Evolutionary conservation across 2,113 vertebrate genomes (phyloP).

Genomic region (Datnioides undecimradiatus): DNA sequence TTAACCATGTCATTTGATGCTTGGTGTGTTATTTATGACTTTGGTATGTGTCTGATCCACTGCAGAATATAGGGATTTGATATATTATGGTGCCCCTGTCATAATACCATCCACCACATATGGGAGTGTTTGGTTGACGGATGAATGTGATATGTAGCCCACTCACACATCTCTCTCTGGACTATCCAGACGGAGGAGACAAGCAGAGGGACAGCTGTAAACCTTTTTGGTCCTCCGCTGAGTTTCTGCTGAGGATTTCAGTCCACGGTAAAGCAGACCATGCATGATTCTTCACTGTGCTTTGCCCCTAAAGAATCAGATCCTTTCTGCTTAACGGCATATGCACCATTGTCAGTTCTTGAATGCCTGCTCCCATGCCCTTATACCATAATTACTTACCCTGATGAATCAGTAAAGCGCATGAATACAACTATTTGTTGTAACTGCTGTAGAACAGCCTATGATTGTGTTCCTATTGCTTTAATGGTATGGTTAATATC

Average conservation of each 20-base stretch:
- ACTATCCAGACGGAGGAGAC: slow-evolving; percentile 37
- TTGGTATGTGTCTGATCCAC: slow-evolving; percentile 29
- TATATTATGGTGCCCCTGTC: slow-evolving; percentile 35
- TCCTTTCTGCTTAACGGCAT: background rate
- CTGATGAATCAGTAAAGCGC: background rate
- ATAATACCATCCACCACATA: slow-evolving; percentile 46
- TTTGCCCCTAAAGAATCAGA: background rate
- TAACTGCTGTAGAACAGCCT: too few species aligned
- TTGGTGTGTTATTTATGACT: slow-evolving; percentile 13
- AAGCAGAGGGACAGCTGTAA: background rate
- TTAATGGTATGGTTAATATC: background rate
- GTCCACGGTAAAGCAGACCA: background rate
- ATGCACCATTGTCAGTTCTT: background rate
- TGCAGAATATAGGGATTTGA: slow-evolving; percentile 40
- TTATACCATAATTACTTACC: background rate
- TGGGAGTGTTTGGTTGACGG: slow-evolving; percentile 54
- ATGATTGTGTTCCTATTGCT: background rate
- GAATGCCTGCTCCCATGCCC: background rate
- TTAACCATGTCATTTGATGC: background rate
- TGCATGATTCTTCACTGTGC: background rate
- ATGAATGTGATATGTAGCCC: slow-evolving; percentile 52
- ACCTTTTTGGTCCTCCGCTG: slow-evolving; percentile 25
- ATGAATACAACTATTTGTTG: too few species aligned
- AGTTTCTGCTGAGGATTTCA: slow-evolving; percentile 3
- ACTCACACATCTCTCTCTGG: slow-evolving; percentile 55